Evolutionary conservation across 2,113 vertebrate genomes (phyloP).

Genomic region (Tricholaema leucomelas): DNA sequence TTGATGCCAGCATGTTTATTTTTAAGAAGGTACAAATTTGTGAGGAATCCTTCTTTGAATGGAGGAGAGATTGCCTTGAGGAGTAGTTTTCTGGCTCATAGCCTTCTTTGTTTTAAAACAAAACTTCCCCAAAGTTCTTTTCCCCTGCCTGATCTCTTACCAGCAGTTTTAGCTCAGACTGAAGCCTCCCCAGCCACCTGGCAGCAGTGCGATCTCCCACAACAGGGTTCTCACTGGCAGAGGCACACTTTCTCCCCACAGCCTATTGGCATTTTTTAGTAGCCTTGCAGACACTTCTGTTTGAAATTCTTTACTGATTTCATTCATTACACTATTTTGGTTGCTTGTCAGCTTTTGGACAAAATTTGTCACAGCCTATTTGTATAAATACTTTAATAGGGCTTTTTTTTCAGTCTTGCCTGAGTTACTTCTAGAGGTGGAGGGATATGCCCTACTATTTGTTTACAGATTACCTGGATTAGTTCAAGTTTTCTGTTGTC

Average conservation of each 20-base stretch:
- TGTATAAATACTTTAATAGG: neutral
- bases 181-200: neutral
- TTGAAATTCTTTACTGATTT: neutral
- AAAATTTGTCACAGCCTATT: neutral
- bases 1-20: slow-evolving; percentile 21
- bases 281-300: neutral
- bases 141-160: neutral
- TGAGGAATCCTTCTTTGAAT: neutral
- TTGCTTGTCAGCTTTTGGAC: neutral
- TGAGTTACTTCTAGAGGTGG: neutral
- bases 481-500: neutral
- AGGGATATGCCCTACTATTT: neutral
- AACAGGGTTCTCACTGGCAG: fast-evolving
- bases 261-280: fast-evolving
- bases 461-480: neutral
- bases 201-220: fast-evolving
- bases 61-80: neutral
- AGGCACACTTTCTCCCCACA: neutral
- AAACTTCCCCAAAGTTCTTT: neutral
- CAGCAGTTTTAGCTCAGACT: neutral
- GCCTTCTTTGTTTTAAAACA: neutral
- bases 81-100: neutral
- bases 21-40: neutral
- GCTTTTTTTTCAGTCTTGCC: neutral
- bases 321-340: neutral